Evolutionary conservation across 2,797 vertebrate genomes (phyloP).

Genomic region (Intellagama lesueurii): DNA sequence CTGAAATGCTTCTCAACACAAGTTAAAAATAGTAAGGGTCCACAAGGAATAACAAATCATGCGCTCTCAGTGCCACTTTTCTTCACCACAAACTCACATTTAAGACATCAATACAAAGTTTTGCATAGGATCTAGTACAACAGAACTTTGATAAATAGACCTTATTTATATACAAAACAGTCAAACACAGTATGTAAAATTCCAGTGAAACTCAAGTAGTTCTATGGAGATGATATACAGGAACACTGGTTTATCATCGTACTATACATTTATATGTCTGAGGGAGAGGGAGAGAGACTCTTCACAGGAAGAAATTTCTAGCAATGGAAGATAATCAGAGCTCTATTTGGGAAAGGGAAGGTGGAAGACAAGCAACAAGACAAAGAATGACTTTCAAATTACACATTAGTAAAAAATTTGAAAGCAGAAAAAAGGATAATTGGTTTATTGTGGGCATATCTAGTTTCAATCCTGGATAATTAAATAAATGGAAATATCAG

Average conservation of each 20-base stretch:
- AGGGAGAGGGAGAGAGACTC: no score
- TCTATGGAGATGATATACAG: background rate
- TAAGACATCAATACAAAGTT: background rate
- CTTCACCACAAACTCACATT: background rate
- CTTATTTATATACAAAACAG: constrained; percentile 3
- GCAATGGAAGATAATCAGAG: no score
- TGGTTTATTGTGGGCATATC: no score
- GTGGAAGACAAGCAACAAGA: no score
- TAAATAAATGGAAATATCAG: no score
- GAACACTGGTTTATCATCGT: background rate
- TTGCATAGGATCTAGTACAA: background rate
- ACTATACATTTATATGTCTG: background rate
- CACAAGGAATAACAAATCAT: background rate
- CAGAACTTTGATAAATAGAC: constrained; percentile 5
- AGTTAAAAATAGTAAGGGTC: constrained; percentile 33
- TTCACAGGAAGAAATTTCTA: no score
- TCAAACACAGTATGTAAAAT: constrained; percentile 39
- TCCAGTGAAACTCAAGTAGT: background rate
- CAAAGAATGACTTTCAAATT: no score
- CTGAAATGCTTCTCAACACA: constrained; percentile 32
- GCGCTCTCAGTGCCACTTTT: background rate
- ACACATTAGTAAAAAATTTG: no score
- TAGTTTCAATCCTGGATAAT: no score
- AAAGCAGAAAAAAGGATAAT: no score
- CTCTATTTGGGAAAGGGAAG: no score